phyloP scores from a whole-genome alignment of 2,797 vertebrate species.

The Sylvia borin region DNA sequence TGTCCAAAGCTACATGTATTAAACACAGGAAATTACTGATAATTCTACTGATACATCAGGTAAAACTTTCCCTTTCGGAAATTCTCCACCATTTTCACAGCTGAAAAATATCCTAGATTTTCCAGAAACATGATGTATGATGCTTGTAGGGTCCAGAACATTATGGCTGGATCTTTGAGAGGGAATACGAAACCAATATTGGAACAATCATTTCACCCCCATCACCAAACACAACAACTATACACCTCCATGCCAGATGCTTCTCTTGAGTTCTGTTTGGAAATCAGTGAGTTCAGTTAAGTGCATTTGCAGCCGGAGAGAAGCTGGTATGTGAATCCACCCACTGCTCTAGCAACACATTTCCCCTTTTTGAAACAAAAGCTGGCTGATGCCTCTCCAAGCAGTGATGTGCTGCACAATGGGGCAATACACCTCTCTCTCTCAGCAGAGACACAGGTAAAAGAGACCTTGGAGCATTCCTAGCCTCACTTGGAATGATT shows the following conservation, averaged over 20 bases:
- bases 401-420: fast-evolving
- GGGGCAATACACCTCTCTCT: not conserved
- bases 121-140: not conserved
- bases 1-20: not conserved
- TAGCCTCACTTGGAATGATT: not conserved
- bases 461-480: not conserved
- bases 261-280: not conserved
- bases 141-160: not conserved
- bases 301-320: not conserved
- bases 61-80: not conserved
- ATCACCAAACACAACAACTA: not conserved
- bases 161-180: not conserved
- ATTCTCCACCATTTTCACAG: not conserved
- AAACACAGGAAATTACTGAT: not conserved
- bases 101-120: not conserved
- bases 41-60: not conserved
- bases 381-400: not conserved
- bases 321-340: not conserved
- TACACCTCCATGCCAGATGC: not conserved
- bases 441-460: not conserved
- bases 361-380: not conserved
- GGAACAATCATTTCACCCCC: not conserved
- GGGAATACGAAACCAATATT: not conserved
- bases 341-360: not conserved
- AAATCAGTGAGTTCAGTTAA: not conserved